A percentile compares a stretch with the other conserved stretches of the same genome.
Evolutionary conservation across 53 echinoderm and acorn worm species (phyloP).

Genomic region (Echinarachnius parma): DNA sequence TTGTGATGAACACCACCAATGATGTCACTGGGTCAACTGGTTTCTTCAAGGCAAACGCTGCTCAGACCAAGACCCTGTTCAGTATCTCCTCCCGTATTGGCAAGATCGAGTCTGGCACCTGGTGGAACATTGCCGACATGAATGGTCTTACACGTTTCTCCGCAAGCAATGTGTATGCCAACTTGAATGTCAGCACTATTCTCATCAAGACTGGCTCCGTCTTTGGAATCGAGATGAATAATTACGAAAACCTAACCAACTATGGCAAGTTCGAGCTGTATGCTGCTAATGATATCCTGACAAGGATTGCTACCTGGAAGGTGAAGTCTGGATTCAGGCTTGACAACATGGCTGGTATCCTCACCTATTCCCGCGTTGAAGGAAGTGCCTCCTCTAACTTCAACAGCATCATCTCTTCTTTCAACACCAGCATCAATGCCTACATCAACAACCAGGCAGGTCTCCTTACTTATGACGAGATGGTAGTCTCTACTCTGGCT

Average conservation of each 20-base stretch:
- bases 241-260: background rate
- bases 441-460: background rate
- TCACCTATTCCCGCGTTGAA: background rate
- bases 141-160: background rate
- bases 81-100: background rate
- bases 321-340: background rate
- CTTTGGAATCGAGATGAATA: background rate
- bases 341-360: constrained; percentile 5
- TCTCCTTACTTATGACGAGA: constrained; percentile 8
- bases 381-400: constrained; percentile 7
- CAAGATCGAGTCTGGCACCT: background rate
- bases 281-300: background rate
- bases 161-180: background rate
- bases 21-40: constrained; percentile 1
- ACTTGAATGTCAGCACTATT: background rate
- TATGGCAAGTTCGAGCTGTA: constrained; percentile 1
- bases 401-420: background rate
- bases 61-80: background rate
- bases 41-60: background rate
- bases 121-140: background rate
- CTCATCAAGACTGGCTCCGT: background rate
- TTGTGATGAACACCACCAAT: background rate
- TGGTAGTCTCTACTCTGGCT: background rate
- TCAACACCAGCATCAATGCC: constrained; percentile 4
- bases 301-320: constrained; percentile 1